These are phyloP conservation scores for Galerucella pusilla DNA, from an alignment of 2,888 invertebrate species.

Conservation along the genomic window DNA sequence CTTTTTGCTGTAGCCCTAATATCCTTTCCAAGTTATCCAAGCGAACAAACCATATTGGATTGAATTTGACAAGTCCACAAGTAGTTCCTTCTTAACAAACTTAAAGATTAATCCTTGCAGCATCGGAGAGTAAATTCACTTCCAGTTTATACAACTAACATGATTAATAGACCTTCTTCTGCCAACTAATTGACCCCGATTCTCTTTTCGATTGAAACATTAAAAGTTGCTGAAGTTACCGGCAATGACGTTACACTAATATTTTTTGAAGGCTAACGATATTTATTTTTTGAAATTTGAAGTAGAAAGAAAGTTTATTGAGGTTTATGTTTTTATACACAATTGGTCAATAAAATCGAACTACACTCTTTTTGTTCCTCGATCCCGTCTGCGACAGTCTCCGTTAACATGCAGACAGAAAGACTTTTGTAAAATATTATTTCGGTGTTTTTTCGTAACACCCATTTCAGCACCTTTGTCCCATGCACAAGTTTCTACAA, in stretches of 20 bases:
- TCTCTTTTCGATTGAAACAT: constrained; percentile 36
- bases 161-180: constrained; percentile 39
- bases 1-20: constrained; percentile 19
- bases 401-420: too few species aligned
- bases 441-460: too few species aligned
- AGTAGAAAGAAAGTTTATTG: too few species aligned
- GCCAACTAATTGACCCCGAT: constrained; percentile 42
- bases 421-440: too few species aligned
- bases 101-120: constrained; percentile 39
- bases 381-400: too few species aligned
- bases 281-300: too few species aligned
- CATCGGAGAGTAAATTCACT: constrained; percentile 21
- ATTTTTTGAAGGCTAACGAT: background rate
- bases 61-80: constrained; percentile 39
- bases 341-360: too few species aligned
- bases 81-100: constrained; percentile 35
- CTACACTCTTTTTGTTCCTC: too few species aligned
- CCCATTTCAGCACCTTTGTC: too few species aligned
- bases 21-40: constrained; percentile 21
- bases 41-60: constrained; percentile 29
- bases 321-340: too few species aligned
- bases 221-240: constrained; percentile 24
- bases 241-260: background rate
- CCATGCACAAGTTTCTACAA: too few species aligned
- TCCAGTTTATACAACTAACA: constrained; percentile 35